Conservation (phyloP, 2,888 invertebrate species). For the Frankliniella fusca region DNA sequence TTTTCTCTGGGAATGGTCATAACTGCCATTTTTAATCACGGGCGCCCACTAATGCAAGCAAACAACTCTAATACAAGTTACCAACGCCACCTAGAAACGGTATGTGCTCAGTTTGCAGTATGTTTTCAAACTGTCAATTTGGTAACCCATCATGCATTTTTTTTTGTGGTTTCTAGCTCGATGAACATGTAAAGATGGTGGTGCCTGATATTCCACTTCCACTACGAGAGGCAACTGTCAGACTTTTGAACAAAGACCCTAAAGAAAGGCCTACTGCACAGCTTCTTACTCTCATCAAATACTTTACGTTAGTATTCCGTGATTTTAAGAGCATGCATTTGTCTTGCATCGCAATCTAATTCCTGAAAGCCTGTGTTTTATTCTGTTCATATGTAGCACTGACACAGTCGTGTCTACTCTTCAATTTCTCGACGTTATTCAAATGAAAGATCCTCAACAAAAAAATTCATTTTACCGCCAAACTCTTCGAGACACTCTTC, state of each 20-base stretch:
- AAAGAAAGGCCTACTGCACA: slow-evolving; percentile 86
- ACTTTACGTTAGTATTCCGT: slow-evolving; percentile 71
- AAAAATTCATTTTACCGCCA: slow-evolving; percentile 86
- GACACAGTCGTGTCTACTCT: slow-evolving; percentile 88
- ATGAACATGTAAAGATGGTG: slow-evolving; percentile 73
- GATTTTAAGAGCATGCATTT: neutral
- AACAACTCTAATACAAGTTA: slow-evolving; percentile 85
- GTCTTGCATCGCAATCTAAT: neutral
- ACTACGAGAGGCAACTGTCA: slow-evolving; percentile 79
- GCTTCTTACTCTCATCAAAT: slow-evolving; percentile 82
- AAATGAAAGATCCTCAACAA: slow-evolving; percentile 83
- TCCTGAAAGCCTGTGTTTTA: neutral
- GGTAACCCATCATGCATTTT: neutral
- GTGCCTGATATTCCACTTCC: slow-evolving; percentile 75
- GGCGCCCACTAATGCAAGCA: slow-evolving; percentile 82
- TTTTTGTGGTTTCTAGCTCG: slow-evolving; percentile 59
- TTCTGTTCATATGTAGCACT: slow-evolving; percentile 49
- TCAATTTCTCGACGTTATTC: slow-evolving; percentile 87
- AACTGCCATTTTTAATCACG: slow-evolving; percentile 87
- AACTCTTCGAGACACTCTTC: slow-evolving; percentile 79
- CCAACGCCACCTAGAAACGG: slow-evolving; percentile 84
- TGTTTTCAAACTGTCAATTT: neutral
- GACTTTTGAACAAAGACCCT: slow-evolving; percentile 78
- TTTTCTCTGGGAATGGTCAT: slow-evolving; percentile 93
- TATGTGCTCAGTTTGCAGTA: slow-evolving; percentile 55